phyloP scores from a whole-genome alignment of 2,113 vertebrate species.

The Anhinga rufa region DNA sequence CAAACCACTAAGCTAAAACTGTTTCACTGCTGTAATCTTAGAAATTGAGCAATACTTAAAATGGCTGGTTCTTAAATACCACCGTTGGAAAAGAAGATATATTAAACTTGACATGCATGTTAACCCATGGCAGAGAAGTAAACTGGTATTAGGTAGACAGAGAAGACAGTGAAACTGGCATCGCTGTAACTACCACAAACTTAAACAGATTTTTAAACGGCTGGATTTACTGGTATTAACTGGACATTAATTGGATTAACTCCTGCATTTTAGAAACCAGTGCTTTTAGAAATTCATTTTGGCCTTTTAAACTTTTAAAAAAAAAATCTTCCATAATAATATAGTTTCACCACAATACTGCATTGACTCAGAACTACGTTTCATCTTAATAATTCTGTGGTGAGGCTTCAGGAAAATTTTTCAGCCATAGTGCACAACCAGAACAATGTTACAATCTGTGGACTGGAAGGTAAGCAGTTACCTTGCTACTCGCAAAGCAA shows the following conservation, averaged over 20 bases:
- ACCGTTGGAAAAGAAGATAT: background rate
- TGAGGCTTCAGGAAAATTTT: background rate
- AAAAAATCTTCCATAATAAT: background rate
- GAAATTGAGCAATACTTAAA: background rate
- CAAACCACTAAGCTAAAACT: conserved; percentile 9
- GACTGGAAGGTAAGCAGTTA: background rate
- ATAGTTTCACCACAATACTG: background rate
- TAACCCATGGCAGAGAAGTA: background rate
- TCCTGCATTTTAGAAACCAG: background rate
- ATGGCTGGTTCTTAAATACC: background rate
- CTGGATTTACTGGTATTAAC: background rate
- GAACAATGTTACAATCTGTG: background rate
- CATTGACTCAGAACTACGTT: background rate
- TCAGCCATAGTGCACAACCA: background rate
- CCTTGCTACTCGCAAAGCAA: background rate
- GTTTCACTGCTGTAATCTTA: background rate
- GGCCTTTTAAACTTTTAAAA: background rate
- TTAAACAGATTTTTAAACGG: background rate
- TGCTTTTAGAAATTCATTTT: background rate
- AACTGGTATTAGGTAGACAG: background rate
- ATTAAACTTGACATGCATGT: background rate
- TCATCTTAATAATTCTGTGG: background rate
- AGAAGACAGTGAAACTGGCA: background rate
- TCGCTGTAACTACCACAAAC: background rate
- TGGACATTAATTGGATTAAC: background rate